A percentile compares a stretch with the other conserved stretches of the same genome.
phyloP scores from a whole-genome alignment of 2,113 vertebrate species.

The Cisticola juncidis region DNA sequence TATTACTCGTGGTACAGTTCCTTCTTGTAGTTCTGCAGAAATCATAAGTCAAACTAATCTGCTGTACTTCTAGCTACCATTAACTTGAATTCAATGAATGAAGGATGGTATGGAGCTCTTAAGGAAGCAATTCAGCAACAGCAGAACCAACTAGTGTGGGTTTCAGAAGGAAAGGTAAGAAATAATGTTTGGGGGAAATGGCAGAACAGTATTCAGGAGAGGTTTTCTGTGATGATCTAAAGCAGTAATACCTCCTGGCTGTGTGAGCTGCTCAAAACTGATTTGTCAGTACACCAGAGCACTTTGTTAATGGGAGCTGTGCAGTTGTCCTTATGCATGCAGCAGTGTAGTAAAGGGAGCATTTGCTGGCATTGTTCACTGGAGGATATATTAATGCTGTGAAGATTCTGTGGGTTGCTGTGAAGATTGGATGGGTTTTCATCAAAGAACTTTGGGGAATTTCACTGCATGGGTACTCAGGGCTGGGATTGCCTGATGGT shows the following conservation, averaged over 20 bases:
- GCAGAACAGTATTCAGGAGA: background rate
- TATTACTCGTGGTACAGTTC: background rate
- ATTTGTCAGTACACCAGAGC: background rate
- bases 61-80: slow-evolving; percentile 87
- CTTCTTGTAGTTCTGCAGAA: background rate
- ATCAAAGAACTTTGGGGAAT: background rate
- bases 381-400: background rate
- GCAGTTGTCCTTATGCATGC: background rate
- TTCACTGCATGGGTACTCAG: background rate
- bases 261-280: background rate
- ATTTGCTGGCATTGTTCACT: background rate
- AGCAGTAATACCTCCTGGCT: background rate
- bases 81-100: slow-evolving; percentile 99
- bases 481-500: background rate
- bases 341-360: background rate
- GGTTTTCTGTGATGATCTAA: background rate
- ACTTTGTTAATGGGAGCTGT: background rate
- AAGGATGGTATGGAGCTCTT: slow-evolving; percentile 96
- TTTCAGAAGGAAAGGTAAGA: slow-evolving; percentile 98
- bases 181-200: background rate
- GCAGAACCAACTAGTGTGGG: slow-evolving; percentile 98
- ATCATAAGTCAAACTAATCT: background rate
- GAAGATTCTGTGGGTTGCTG: background rate
- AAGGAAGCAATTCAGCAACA: slow-evolving; percentile 96
- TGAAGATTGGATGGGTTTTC: background rate